Base-by-base conservation (phyloP, 2,113 vertebrate species). In the Poicephalus gulielmi region DNA sequence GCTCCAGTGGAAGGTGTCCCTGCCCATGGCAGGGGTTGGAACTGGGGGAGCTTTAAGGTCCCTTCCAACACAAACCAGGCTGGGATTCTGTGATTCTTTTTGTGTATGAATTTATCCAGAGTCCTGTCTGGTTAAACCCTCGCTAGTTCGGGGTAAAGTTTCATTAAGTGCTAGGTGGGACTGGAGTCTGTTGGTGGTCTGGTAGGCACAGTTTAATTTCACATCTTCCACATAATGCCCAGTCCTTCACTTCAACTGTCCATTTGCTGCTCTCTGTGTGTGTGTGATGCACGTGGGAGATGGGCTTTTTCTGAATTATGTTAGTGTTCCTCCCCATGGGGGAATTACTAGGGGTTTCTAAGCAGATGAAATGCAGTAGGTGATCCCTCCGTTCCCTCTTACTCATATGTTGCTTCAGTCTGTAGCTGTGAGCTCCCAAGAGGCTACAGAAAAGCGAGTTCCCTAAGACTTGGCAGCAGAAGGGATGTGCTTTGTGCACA, bases 401-500 rank as follows among this genome's bases (percentile, higher is more conserved):
- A 12, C 6, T 12, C 0, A 0, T 35, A 49, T 22, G 0, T 52
- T 43, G 7, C 0, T 86, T 60, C 10, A 44, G 5, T 53, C 22
- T 46, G 44, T 10, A 66, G 50, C 18, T 14, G 17, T 0, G 5
- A 37, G 55, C 27, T 79, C 33, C 37, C 9, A 31, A 66, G 70
- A 70, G 66, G 55, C 53, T 37, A 1, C 24, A 37, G 35, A 3
- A 4, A 15, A 39, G 19, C 41, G 6, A 47, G 8, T 33, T 9
- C 50, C 15, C 18, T 25, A 1, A n/a, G 68, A 14, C 69, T 68
- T 46, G 13, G 27, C 74, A 87, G 86, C 47, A 20, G 20, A 7
- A 15, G 5, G 47, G 27, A 11, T 13, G 68, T 22, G 46, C 25
- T 14, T 30, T 6, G 46, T 35, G 31, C 37, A 3, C 0, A 0